Base-by-base conservation (phyloP, 2,113 vertebrate genomes). In the Zosterops japonicus region DNA sequence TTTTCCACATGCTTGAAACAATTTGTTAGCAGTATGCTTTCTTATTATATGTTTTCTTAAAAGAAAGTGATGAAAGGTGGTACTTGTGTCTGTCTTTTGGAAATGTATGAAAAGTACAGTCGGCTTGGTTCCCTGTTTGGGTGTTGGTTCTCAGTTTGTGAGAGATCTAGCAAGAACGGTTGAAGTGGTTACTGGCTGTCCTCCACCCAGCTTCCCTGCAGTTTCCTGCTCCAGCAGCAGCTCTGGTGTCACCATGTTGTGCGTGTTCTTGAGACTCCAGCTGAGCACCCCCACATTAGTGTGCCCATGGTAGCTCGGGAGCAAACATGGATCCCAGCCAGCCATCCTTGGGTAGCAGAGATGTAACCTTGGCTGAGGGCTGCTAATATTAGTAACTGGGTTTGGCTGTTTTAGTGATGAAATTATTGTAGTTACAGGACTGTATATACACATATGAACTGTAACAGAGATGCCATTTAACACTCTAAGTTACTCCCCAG, bases 401-500 rank as follows among this genome's bases (percentile, higher is more conserved):
- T 77, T 78, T 87, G 57, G 29, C 87, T 84, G 1, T 63, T 78
- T 63, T 28, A n/a, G 39, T 46, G 52, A 36, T 59, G 80, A 65
- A 64, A 67, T 78, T 95, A 93, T 71, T 94, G 61, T 93, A 94
- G 90, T 94, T 79, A 87, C 49, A 9, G 36, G 74, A 7, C 33
- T 82, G 59, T 77, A n/a, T 64, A 52, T 85, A 68, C 49, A 27
- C 85, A 72, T 59, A 88, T 25, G 18, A 91, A 60, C 67, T 10
- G 5, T 60, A 79, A 72, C 10, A 60, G 50, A 93, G 70, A 91
- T 95, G 90, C 82, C 63, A 46, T 94, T 93, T 93, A 93, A 88
- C 82, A 60, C 92, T 60, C 44, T 49, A 20, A 49, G 70, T 89
- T 78, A 64, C 18, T 93, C 70, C 59, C 90, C 25, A 56, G 85